These are phyloP conservation scores for Xiphias gladius DNA, from an alignment of 2,113 vertebrate genomes.

Conservation along the genomic window DNA sequence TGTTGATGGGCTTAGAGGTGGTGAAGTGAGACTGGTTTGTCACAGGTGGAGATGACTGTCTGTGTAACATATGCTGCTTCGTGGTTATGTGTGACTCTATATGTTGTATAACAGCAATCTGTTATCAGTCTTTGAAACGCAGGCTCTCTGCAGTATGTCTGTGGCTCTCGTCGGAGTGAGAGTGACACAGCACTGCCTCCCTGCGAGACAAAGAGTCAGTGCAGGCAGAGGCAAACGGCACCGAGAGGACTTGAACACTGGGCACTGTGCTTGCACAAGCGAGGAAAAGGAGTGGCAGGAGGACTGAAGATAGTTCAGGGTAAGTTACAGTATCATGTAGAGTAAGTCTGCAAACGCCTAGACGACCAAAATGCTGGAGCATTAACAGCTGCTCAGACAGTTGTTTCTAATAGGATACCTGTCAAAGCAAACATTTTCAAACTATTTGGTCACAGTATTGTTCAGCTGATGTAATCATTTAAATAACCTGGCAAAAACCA, in stretches of 20 bases:
- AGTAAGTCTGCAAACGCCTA: background rate
- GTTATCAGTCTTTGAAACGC: constrained; percentile 38
- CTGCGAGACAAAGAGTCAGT: constrained; percentile 74
- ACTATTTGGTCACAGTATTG: background rate
- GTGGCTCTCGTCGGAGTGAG: constrained; percentile 35
- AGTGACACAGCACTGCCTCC: constrained; percentile 83
- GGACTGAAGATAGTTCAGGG: background rate
- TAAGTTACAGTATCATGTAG: background rate
- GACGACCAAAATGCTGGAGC: background rate
- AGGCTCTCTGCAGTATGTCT: constrained; percentile 29
- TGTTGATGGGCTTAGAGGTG: constrained; percentile 31
- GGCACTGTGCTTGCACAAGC: background rate
- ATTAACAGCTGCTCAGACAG: background rate
- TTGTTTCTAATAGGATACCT: background rate
- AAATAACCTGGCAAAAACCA: constrained; percentile 1
- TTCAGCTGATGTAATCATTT: background rate
- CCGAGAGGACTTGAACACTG: constrained; percentile 8
- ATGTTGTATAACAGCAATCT: constrained; percentile 56
- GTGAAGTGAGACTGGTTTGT: background rate
- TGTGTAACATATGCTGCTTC: constrained; percentile 43
- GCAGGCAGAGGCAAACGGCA: constrained; percentile 57
- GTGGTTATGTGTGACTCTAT: constrained; percentile 39
- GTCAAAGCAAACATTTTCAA: background rate
- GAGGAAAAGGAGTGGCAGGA: background rate
- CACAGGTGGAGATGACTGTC: constrained; percentile 63